phyloP scores from a whole-genome alignment of 1,140 invertebrate species.

The Dreissena polymorpha region DNA sequence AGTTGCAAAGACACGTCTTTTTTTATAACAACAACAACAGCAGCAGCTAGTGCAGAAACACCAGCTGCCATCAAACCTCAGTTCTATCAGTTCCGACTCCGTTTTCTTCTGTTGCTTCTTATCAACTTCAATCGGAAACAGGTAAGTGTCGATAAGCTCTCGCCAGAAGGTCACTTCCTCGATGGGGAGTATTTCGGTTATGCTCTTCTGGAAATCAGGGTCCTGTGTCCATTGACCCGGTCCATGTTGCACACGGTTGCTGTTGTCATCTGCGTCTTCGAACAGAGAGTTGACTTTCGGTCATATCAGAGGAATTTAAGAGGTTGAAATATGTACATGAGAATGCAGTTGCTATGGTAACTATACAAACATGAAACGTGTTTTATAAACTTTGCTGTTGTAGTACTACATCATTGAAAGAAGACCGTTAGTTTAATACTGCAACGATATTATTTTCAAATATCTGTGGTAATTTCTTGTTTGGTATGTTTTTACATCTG shows the following conservation, averaged over 20 bases:
- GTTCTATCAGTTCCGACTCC: conserved; percentile 91
- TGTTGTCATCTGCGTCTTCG: conserved; percentile 26
- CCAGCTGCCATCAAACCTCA: conserved; percentile 80
- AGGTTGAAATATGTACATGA: background rate
- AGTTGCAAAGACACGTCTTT: no score
- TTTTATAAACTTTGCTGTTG: no score
- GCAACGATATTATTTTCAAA: no score
- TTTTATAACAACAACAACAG: no score
- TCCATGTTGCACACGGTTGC: background rate
- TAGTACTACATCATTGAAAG: no score
- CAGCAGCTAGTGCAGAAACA: no score
- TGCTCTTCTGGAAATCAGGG: conserved; percentile 56
- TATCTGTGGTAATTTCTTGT: no score
- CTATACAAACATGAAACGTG: no score
- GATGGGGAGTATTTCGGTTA: conserved; percentile 83
- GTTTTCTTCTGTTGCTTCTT: conserved; percentile 49
- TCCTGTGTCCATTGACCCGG: conserved; percentile 34
- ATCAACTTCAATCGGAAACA: conserved; percentile 59
- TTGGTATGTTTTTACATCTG: no score
- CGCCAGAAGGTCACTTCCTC: conserved; percentile 63
- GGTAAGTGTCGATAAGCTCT: conserved; percentile 59
- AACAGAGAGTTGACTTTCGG: conserved; percentile 53
- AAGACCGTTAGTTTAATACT: no score
- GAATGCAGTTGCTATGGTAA: no score
- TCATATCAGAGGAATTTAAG: no score